Evolutionary conservation across 2,797 vertebrate genomes (phyloP).

Genomic region (Pipistrellus kuhlii): DNA sequence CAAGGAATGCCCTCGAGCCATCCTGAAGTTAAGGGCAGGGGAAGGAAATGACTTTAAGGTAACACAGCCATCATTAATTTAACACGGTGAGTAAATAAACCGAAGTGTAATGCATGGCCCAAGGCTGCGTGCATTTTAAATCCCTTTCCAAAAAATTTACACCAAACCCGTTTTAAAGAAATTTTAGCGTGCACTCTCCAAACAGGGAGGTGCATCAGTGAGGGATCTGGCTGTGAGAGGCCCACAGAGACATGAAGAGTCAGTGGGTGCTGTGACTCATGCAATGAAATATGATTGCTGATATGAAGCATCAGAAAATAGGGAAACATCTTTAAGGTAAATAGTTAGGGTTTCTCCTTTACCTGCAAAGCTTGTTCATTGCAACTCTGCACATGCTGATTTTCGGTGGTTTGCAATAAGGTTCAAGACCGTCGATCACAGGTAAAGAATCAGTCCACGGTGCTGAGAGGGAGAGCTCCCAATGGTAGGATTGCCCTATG

Average conservation of each 20-base stretch:
- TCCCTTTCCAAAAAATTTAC: neutral
- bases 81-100: neutral
- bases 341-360: neutral
- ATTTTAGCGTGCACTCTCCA: neutral
- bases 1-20: neutral
- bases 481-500: neutral
- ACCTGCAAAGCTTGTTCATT: neutral
- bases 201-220: neutral
- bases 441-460: neutral
- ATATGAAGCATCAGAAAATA: neutral
- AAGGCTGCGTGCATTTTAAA: neutral
- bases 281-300: neutral
- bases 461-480: neutral
- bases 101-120: neutral
- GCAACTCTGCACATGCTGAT: neutral
- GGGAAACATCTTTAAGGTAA: neutral
- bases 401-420: neutral
- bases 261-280: neutral
- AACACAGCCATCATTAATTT: neutral
- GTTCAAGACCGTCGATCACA: neutral
- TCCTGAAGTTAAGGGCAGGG: neutral
- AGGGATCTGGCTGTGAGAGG: neutral
- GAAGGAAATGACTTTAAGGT: neutral
- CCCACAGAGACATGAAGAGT: neutral
- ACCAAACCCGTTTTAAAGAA: neutral